Evolutionary conservation across 2,113 vertebrate species (phyloP).

Genomic region (Gavia stellata): DNA sequence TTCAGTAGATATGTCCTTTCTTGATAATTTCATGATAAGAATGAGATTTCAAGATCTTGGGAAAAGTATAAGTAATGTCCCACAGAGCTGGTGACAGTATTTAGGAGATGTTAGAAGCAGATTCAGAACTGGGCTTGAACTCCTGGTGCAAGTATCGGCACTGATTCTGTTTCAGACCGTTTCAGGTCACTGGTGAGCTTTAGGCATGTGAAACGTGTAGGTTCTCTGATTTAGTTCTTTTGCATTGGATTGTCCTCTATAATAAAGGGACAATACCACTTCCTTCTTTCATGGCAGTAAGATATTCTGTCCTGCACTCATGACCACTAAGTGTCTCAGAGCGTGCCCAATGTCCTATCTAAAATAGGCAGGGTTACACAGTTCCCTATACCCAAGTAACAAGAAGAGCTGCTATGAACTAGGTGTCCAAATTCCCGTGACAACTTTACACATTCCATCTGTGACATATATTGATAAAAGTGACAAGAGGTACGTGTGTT

Average conservation of each 20-base stretch:
- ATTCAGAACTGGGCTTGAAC: not conserved
- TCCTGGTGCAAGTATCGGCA: not conserved
- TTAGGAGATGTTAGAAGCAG: not conserved
- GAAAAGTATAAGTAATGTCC: not conserved
- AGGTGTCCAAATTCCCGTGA: not conserved
- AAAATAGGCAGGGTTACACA: not conserved
- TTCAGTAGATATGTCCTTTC: not conserved
- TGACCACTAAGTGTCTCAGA: not conserved
- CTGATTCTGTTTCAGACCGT: not conserved
- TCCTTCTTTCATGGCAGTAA: not conserved
- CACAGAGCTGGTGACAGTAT: not conserved
- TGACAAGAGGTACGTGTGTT: fast-evolving
- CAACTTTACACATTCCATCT: not conserved
- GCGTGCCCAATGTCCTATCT: not conserved
- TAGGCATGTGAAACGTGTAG: fast-evolving
- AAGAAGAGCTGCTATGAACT: not conserved
- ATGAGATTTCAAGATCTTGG: not conserved
- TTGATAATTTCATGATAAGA: not conserved
- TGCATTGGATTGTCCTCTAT: not conserved
- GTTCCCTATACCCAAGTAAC: not conserved
- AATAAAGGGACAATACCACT: not conserved
- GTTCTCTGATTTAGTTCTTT: not conserved
- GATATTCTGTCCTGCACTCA: not conserved
- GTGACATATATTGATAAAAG: not conserved
- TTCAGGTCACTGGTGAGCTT: not conserved